Conservation (phyloP, 2,888 invertebrate genomes). For the Orthonevra nobilis region DNA sequence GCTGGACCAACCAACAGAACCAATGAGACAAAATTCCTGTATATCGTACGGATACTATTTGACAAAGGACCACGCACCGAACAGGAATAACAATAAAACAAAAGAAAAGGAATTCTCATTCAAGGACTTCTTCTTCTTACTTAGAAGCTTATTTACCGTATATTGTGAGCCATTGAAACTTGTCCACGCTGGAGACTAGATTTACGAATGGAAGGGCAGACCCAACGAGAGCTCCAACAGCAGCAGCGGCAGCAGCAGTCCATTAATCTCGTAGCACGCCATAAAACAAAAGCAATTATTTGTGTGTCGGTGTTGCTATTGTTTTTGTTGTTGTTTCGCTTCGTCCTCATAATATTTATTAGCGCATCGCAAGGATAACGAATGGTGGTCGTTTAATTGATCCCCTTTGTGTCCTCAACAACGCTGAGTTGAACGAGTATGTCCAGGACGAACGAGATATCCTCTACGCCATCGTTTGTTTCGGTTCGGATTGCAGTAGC, state of each 20-base stretch:
- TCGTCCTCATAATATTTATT: conserved; percentile 68
- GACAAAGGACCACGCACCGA: conserved; percentile 66
- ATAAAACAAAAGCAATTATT: conserved; percentile 76
- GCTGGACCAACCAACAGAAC: conserved; percentile 41
- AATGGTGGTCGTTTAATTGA: conserved; percentile 70
- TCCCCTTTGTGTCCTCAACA: conserved; percentile 69
- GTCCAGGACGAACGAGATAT: too few species aligned
- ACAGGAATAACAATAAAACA: conserved; percentile 68
- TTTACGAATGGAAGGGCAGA: conserved; percentile 29
- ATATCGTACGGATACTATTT: too few species aligned
- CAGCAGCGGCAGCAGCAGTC: conserved; percentile 35
- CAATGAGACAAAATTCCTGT: conserved; percentile 70
- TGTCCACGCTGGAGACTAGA: conserved; percentile 54
- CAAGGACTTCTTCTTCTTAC: conserved; percentile 36
- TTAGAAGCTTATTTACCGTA: conserved; percentile 58
- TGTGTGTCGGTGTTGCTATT: conserved; percentile 48
- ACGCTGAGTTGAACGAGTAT: conserved; percentile 5
- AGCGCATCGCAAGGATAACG: conserved; percentile 70
- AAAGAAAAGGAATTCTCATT: conserved; percentile 68
- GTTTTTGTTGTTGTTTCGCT: too few species aligned
- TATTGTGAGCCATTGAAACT: conserved; percentile 62
- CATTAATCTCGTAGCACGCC: conserved; percentile 76
- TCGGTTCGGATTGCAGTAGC: conserved; percentile 35
- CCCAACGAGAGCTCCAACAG: too few species aligned
- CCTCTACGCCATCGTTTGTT: too few species aligned